phyloP scores from a whole-genome alignment of 2,888 invertebrate genomes.

The Diaphora mendica region DNA sequence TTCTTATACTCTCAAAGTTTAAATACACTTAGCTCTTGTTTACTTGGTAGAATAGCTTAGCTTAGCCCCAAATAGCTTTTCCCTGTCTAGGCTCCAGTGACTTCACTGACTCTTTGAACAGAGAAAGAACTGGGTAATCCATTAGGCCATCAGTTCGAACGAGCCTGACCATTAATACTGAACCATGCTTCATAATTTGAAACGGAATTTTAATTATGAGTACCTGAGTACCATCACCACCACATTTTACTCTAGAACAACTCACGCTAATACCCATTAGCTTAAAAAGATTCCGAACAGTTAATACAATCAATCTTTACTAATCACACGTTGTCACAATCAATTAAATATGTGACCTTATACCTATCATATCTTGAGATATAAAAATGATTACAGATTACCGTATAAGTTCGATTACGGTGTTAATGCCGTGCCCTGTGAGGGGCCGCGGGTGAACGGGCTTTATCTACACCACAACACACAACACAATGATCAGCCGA shows the following conservation, averaged over 20 bases:
- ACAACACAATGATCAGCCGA: neutral
- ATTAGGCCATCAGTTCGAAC: too few species aligned
- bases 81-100: too few species aligned
- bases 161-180: too few species aligned
- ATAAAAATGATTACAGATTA: neutral
- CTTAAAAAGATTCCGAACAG: neutral
- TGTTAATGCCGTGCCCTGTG: neutral
- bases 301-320: neutral
- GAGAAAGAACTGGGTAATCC: too few species aligned
- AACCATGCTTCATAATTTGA: too few species aligned
- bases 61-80: too few species aligned
- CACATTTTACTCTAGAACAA: neutral
- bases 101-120: too few species aligned
- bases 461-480: neutral
- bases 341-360: neutral
- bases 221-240: neutral
- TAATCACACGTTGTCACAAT: neutral
- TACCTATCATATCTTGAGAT: neutral
- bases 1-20: neutral
- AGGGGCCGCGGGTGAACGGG: neutral
- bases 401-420: neutral
- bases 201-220: too few species aligned
- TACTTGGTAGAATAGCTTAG: neutral
- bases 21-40: neutral
- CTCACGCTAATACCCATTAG: neutral